Percentiles rank a stretch among this genome's conserved stretches.
phyloP scores from a whole-genome alignment of 2,113 vertebrate species.

The Vombatus ursinus region DNA sequence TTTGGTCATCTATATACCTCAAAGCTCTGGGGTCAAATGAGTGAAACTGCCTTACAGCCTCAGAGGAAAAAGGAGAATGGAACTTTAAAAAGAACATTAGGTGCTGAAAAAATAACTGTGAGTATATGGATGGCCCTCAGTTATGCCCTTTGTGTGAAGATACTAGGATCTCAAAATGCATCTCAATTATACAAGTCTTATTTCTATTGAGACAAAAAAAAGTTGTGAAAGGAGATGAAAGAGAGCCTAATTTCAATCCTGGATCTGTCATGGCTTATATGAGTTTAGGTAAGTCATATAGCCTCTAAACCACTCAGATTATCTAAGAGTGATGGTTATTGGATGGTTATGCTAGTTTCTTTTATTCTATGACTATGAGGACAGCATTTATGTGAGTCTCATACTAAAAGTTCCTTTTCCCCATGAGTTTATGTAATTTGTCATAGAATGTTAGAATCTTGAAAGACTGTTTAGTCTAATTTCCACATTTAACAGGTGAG shows the following conservation, averaged over 20 bases:
- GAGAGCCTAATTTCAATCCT: neutral
- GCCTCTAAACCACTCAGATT: neutral
- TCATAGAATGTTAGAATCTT: neutral
- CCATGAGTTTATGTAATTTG: neutral
- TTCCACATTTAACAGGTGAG: neutral
- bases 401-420: neutral
- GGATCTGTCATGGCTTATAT: neutral
- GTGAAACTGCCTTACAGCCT: neutral
- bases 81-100: neutral
- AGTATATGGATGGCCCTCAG: neutral
- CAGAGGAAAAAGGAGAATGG: neutral
- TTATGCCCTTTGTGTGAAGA: neutral
- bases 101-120: neutral
- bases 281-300: neutral
- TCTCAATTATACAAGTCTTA: neutral
- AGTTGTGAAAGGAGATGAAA: neutral
- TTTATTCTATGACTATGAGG: neutral
- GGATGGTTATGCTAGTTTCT: neutral
- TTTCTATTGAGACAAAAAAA: neutral
- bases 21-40: neutral
- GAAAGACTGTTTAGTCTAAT: neutral
- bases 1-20: neutral
- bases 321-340: neutral
- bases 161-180: neutral
- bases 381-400: neutral